Percentiles rank a stretch among this genome's conserved stretches.
Conservation (phyloP, 92 coral and sea anemone species). For the Porites rus region DNA sequence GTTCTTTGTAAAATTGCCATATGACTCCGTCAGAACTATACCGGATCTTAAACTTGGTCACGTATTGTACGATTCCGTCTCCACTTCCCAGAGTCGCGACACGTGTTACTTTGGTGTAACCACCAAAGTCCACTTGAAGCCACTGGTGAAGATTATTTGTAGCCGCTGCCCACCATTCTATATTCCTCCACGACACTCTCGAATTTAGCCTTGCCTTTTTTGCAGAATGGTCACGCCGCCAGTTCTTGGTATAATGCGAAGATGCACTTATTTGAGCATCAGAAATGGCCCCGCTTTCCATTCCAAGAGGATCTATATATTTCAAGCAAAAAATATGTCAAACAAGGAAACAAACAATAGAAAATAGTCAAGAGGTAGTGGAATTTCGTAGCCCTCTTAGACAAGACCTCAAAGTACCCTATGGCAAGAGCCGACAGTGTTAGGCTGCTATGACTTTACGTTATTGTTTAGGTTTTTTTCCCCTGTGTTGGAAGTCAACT, state of each 20-base stretch:
- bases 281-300: constrained; percentile 11
- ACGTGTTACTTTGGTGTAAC: neutral
- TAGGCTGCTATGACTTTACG: no score
- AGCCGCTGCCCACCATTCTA: neutral
- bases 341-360: neutral
- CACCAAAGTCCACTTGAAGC: neutral
- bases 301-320: constrained; percentile 9
- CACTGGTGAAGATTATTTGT: neutral
- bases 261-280: neutral
- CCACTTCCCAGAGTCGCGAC: neutral
- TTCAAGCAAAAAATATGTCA: neutral
- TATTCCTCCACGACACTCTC: neutral
- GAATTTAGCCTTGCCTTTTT: neutral
- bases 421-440: no score
- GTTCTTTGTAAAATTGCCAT: constrained; percentile 13
- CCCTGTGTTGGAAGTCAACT: no score
- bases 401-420: no score
- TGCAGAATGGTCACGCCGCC: neutral
- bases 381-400: no score
- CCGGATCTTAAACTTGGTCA: neutral
- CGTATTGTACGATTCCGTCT: neutral
- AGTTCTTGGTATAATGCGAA: neutral
- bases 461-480: no score
- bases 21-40: constrained; percentile 10
- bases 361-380: no score